Conservation (phyloP, 2,113 vertebrate genomes). For the Tor tambroides region DNA sequence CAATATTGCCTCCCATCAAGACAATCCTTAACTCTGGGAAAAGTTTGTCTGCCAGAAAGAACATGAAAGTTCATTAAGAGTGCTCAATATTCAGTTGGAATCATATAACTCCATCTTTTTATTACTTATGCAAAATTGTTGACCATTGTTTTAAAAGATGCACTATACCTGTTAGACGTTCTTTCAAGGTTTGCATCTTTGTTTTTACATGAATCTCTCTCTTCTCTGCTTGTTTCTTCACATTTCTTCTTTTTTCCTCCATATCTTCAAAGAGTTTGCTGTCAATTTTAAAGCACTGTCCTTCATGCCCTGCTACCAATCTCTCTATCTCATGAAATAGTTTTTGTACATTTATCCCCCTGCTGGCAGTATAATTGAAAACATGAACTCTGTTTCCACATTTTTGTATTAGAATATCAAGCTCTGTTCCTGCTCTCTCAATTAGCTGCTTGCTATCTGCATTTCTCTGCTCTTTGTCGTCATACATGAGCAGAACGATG, state of each 20-base stretch:
- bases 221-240: not conserved
- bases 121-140: too few species aligned
- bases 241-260: not conserved
- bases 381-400: not conserved
- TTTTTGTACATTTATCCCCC: not conserved
- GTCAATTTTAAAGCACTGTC: not conserved
- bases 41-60: too few species aligned
- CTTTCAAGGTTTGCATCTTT: too few species aligned
- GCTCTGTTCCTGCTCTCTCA: not conserved
- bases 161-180: too few species aligned
- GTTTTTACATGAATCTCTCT: not conserved
- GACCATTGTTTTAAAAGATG: too few species aligned
- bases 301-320: not conserved
- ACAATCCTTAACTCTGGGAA: too few species aligned
- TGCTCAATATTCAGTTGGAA: too few species aligned
- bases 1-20: too few species aligned
- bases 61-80: too few species aligned
- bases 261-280: not conserved
- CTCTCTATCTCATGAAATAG: not conserved
- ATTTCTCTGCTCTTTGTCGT: not conserved
- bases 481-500: conserved; percentile 9
- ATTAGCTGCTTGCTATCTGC: not conserved
- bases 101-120: too few species aligned
- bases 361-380: not conserved
- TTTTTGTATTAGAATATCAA: not conserved